These are phyloP conservation scores for Sarcophaga caerulescens DNA, from an alignment of 2,888 invertebrate species.

Conservation along the genomic window DNA sequence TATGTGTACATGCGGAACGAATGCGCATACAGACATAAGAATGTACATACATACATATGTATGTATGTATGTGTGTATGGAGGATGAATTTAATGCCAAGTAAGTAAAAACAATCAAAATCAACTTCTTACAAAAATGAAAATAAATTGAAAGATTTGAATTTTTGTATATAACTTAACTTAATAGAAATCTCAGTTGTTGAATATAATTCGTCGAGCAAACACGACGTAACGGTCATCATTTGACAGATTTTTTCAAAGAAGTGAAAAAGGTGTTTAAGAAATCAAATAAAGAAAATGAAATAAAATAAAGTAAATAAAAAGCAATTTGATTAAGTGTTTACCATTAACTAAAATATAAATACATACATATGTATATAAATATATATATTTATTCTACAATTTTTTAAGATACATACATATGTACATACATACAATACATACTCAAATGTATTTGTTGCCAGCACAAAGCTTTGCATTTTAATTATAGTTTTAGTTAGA, in stretches of 20 bases:
- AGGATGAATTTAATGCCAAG: slow-evolving; percentile 55
- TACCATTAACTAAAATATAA: neutral
- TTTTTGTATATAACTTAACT: slow-evolving; percentile 43
- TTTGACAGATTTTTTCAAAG: slow-evolving; percentile 7
- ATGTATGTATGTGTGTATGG: slow-evolving; percentile 16
- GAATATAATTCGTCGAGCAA: slow-evolving; percentile 53
- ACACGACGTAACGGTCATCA: slow-evolving; percentile 44
- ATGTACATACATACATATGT: neutral
- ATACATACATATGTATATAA: too few relatives aligned
- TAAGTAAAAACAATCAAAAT: slow-evolving; percentile 35
- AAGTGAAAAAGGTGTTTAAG: slow-evolving; percentile 21
- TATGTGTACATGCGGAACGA: slow-evolving; percentile 3
- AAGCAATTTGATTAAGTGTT: slow-evolving; percentile 1
- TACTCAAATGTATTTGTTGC: neutral
- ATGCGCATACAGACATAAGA: neutral
- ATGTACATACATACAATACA: too few relatives aligned
- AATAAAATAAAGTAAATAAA: neutral
- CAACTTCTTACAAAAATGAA: slow-evolving; percentile 40
- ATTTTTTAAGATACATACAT: too few relatives aligned
- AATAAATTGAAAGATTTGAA: slow-evolving; percentile 38
- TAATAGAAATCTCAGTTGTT: slow-evolving; percentile 59
- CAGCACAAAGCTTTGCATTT: neutral
- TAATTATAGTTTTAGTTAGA: neutral
- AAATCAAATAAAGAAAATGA: slow-evolving; percentile 31
- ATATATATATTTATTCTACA: too few relatives aligned